Evolutionary conservation across 1,140 invertebrate species (phyloP).

Genomic region (Drosophila melanica): DNA sequence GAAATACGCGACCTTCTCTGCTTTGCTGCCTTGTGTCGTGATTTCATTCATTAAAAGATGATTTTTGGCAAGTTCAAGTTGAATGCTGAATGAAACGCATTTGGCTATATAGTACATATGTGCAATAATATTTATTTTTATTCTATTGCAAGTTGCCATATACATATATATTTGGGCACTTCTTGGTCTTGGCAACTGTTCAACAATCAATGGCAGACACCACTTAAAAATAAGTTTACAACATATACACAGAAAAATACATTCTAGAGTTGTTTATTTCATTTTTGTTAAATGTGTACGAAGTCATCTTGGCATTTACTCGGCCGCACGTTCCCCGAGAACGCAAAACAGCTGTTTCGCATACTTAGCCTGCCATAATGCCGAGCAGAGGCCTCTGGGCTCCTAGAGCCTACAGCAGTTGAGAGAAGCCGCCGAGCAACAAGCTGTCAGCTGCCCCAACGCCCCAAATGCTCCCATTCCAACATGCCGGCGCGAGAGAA

Average conservation of each 20-base stretch:
- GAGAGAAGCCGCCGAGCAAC: conserved; percentile 55
- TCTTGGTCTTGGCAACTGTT: conserved; percentile 17
- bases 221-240: conserved; percentile 43
- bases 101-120: conserved; percentile 5
- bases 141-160: conserved; percentile 59
- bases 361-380: conserved; percentile 1
- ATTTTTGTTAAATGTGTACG: conserved; percentile 12
- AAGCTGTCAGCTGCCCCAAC: conserved; percentile 54
- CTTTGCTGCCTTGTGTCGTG: neutral
- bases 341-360: conserved; percentile 44
- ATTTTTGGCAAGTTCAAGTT: conserved; percentile 76
- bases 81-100: conserved; percentile 59
- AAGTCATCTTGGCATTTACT: conserved; percentile 10
- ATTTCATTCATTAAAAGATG: conserved; percentile 68
- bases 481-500: conserved; percentile 51
- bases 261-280: conserved; percentile 33
- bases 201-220: conserved; percentile 12
- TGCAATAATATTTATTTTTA: conserved; percentile 63
- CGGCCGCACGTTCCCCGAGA: neutral
- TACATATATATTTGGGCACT: conserved; percentile 17
- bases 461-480: conserved; percentile 10
- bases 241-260: conserved; percentile 10
- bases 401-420: conserved; percentile 20
- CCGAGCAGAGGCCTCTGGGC: conserved; percentile 21
- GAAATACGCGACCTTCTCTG: conserved; percentile 15